Evolutionary conservation across 2,113 vertebrate genomes (phyloP), one percentile per base, ranked within the genome.

Genomic region (Macquaria australasica): DNA sequence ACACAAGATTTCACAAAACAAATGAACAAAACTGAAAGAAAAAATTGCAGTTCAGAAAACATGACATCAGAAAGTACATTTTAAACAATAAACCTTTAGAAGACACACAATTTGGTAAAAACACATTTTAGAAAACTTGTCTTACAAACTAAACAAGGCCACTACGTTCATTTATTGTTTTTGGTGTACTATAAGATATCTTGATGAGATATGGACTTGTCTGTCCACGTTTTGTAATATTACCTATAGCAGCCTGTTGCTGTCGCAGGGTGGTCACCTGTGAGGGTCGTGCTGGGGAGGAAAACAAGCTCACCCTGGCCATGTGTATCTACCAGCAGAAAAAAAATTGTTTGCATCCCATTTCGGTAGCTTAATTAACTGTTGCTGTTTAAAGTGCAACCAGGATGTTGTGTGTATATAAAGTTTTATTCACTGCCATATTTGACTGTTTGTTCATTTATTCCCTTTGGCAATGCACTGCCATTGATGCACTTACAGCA

Each of bases 371-470:
- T 43, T 25, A 23, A 51, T 51, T 7, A 55, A 14, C 28, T 14
- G 23, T 66, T 48, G 2, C 21, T 62, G 21, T 62, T 48, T 21
- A 37, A 70, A 25, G 37, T 6, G 16, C 0, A 51, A 21, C 10
- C 55, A 63, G 43, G 15, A 39, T 41, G 21, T 73, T 8, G 10
- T 71, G 11, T 64, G 14, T 81, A 58, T 74, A 25, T 73, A 45
- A 25, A 59, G 50, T 50, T 74, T 25, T 58, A 59, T 39, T 50
- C 10, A 25, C 21, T 51, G 51, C 53, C 48, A 67, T 8, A 74
- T 15, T 60, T 60, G 7, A 8, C 21, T 25, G 21, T 67, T 82
- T 25, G 21, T 67, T 82, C 4, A 69, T 31, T 50, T n/a, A 69
- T 51, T 82, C 39, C 48, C 25, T 81, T 66, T 64, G 21, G 34